Conservation (phyloP, 2,113 vertebrate genomes). For the Cynoglossus semilaevis region DNA sequence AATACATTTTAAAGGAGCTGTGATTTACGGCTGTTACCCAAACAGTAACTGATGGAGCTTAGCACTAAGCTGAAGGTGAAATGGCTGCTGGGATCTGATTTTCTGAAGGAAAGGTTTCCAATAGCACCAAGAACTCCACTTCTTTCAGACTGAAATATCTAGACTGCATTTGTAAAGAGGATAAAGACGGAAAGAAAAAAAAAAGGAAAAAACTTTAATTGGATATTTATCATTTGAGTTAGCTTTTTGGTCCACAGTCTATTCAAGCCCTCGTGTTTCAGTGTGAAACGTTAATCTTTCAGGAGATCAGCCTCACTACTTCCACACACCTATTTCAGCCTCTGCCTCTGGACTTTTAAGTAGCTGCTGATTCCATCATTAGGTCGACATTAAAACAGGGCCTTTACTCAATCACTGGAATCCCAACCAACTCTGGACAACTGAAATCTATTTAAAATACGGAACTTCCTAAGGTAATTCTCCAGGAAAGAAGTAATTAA, state of each 20-base stretch:
- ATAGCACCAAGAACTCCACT: conserved; percentile 18
- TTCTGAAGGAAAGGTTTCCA: neutral
- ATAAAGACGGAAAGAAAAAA: conserved; percentile 9
- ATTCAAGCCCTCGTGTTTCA: conserved; percentile 8
- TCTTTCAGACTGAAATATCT: conserved; percentile 13
- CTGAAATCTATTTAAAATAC: too few species aligned
- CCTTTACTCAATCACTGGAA: too few species aligned
- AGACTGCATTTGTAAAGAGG: conserved; percentile 12
- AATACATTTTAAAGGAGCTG: neutral
- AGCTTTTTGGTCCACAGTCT: conserved; percentile 1
- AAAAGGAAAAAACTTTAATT: conserved; percentile 40
- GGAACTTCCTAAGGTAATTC: too few species aligned
- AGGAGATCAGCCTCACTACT: conserved; percentile 33
- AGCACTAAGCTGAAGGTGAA: neutral
- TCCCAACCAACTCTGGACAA: too few species aligned
- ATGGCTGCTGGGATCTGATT: neutral
- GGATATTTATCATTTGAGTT: conserved; percentile 43
- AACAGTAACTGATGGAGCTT: neutral
- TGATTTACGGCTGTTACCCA: neutral
- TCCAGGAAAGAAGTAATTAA: too few species aligned
- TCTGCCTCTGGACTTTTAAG: too few species aligned
- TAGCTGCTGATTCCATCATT: too few species aligned
- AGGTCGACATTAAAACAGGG: too few species aligned
- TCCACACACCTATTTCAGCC: too few species aligned
- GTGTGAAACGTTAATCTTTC: conserved; percentile 36